phyloP scores from a whole-genome alignment of 2,888 invertebrate species.

The Aleiodes leptofemur region DNA sequence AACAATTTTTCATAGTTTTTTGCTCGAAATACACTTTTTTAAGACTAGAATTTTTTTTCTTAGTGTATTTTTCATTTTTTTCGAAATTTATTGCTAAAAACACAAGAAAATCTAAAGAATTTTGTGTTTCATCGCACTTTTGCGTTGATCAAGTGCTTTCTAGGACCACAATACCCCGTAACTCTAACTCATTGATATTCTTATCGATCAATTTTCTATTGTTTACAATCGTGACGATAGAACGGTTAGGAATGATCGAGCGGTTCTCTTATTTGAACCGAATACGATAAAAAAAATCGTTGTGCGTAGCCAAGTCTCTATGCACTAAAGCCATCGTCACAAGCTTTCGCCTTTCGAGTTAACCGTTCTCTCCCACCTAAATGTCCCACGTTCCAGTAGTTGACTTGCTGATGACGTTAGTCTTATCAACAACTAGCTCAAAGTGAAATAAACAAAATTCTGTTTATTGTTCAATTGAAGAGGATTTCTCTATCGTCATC shows the following conservation, averaged over 20 bases:
- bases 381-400: background rate
- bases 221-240: background rate
- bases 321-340: background rate
- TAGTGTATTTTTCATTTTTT: too few relatives aligned
- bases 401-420: background rate
- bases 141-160: too few relatives aligned
- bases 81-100: too few relatives aligned
- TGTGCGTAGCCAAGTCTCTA: slow-evolving; percentile 17
- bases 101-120: too few relatives aligned
- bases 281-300: slow-evolving; percentile 23
- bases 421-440: too few relatives aligned
- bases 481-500: too few relatives aligned
- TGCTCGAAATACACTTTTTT: too few relatives aligned
- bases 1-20: too few relatives aligned
- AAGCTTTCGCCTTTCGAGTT: slow-evolving; percentile 43
- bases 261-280: background rate
- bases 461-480: too few relatives aligned
- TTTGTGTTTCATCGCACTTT: too few relatives aligned
- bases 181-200: background rate
- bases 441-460: too few relatives aligned
- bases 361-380: background rate
- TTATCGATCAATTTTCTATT: background rate
- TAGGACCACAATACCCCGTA: background rate
- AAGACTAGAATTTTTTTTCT: too few relatives aligned
- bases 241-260: slow-evolving; percentile 28